Evolutionary conservation across 2,113 vertebrate species (phyloP).

Genomic region (Bagarius yarrelli): DNA sequence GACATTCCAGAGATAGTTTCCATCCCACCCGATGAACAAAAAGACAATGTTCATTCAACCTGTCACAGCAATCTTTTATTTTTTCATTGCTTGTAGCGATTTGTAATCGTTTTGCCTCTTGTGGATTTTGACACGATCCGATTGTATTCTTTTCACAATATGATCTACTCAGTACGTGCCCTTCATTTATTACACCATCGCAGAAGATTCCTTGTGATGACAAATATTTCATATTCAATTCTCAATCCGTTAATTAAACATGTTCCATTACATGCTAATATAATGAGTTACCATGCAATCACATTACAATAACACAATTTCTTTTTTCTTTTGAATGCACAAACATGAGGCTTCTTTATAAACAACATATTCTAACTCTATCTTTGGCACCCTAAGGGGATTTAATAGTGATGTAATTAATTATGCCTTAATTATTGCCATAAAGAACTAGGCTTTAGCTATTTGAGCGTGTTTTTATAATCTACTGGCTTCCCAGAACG

Average conservation of each 20-base stretch:
- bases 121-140: neutral
- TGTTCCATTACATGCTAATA: neutral
- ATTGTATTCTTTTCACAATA: neutral
- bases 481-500: slow-evolving; percentile 51
- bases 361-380: slow-evolving; percentile 20
- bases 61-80: neutral
- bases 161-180: neutral
- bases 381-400: slow-evolving; percentile 42
- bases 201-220: neutral
- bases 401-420: slow-evolving; percentile 52
- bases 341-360: neutral
- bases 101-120: neutral
- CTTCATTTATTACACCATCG: neutral
- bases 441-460: slow-evolving; percentile 35
- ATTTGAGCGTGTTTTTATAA: slow-evolving; percentile 47
- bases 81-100: neutral
- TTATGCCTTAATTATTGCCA: slow-evolving; percentile 43
- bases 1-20: neutral
- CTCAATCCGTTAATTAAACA: slow-evolving; percentile 28
- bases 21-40: neutral
- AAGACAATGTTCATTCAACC: slow-evolving; percentile 2
- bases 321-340: neutral
- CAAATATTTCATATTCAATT: neutral
- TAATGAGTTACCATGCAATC: slow-evolving; percentile 6
- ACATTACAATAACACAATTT: slow-evolving; percentile 20